These are phyloP conservation scores for Paralichthys olivaceus DNA, from an alignment of 2,113 vertebrate species.

Conservation along the genomic window DNA sequence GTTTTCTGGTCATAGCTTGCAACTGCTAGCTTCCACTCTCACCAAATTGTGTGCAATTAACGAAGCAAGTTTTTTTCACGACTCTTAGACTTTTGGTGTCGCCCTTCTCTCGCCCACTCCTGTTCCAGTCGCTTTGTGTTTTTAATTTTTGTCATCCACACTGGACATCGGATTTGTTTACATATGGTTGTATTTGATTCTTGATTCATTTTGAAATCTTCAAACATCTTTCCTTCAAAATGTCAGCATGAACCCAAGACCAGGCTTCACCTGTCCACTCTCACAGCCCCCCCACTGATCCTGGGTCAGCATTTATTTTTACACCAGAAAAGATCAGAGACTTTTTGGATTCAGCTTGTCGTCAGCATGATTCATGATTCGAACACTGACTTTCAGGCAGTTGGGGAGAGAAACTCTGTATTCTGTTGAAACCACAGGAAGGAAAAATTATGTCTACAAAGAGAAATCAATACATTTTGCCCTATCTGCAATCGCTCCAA, in stretches of 20 bases:
- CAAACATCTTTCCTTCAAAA: constrained; percentile 5
- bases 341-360: constrained; percentile 32
- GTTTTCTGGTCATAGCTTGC: no score
- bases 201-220: no score
- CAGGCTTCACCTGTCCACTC: constrained; percentile 48
- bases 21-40: no score
- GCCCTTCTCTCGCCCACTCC: no score
- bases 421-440: constrained; percentile 24
- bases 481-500: constrained; percentile 23
- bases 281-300: constrained; percentile 45
- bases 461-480: constrained; percentile 49
- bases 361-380: constrained; percentile 22
- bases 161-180: no score
- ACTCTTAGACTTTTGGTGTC: no score
- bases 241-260: constrained; percentile 16
- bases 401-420: constrained; percentile 14
- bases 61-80: no score
- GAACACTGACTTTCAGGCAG: constrained; percentile 42
- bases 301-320: constrained; percentile 51
- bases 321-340: constrained; percentile 43
- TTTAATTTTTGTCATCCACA: no score
- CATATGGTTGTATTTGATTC: no score
- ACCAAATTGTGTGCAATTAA: neutral
- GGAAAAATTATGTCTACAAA: constrained; percentile 28
- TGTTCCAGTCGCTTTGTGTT: no score